Base-by-base conservation (phyloP, 2,113 vertebrate genomes). In the Osmerus mordax region DNA sequence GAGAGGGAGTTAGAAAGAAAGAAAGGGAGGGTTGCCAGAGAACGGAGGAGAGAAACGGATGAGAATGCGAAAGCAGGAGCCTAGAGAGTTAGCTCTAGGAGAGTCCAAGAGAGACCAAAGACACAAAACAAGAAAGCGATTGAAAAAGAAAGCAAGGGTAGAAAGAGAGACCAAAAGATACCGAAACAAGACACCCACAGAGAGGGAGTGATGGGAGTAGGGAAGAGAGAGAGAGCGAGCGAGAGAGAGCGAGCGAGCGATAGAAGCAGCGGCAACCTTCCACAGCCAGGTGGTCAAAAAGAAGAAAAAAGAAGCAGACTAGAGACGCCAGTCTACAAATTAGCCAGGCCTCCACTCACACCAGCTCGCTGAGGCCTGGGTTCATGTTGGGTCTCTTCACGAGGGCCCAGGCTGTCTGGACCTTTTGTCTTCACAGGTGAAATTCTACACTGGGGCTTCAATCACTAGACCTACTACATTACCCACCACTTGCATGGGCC, bases 211-310 rank as follows among this genome's bases (percentile, higher is more conserved):
- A 11, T 9, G 41, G 41, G 41, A 11, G 41, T 1, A 47, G 41
- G 9, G 9, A 9, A 47, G 41, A 64, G 8, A 32, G 6, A 63
- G 16, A 0, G n/a, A 15, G 23, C 3, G 25, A 61, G 59, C 13
- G 59, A n/a, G n/a, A 69, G 21, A 65, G 29, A 18, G 63, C n/a
- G n/a, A 18, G 36, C 15, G 64, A 21, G 36, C 23, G 36, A 13
- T 7, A 11, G 21, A 64, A 60, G 21, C 9, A 60, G 58, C 18
- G 9, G 58, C 9, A 11, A 19, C 7, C 28, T 23, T 19, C 62
- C 62, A n/a, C 62, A 41, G 62, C 29, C 32, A 65, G 64, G 64
- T 65, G 64, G 64, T 21, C 32, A 47, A 41, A 65, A 36, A 18
- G 14, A 41, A 65, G 11, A 1, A 13, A 15, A 65, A 15, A 28